Evolutionary conservation across 2,113 vertebrate species (phyloP).

Genomic region (Pelobates fuscus): DNA sequence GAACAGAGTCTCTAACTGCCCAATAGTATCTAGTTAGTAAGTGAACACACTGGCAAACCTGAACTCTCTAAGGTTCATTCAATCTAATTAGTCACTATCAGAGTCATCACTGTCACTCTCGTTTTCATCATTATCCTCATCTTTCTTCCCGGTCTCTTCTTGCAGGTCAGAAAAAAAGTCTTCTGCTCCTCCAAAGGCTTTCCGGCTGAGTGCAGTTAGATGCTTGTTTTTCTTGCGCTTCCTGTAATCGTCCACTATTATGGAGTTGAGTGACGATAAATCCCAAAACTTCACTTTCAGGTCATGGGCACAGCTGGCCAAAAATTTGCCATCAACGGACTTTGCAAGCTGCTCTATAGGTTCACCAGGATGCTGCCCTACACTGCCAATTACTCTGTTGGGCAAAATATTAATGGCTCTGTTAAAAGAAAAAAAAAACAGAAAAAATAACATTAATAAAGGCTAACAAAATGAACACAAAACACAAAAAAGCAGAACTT

Average conservation of each 20-base stretch:
- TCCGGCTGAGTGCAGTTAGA: conserved; percentile 80
- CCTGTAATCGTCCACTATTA: conserved; percentile 82
- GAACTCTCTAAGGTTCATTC: too few relatives aligned
- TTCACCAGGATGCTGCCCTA: conserved; percentile 88
- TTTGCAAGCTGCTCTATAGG: conserved; percentile 84
- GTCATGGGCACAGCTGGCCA: conserved; percentile 89
- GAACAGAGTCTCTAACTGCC: too few relatives aligned
- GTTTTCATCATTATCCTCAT: conserved; percentile 21
- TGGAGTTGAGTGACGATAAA: conserved; percentile 66
- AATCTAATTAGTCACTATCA: conserved; percentile 27
- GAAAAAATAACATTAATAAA: not conserved
- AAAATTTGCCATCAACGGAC: conserved; percentile 71
- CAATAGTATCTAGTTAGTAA: too few relatives aligned
- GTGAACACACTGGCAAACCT: too few relatives aligned
- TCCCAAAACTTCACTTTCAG: conserved; percentile 95
- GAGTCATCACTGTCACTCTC: conserved; percentile 48
- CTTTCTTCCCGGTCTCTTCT: conserved; percentile 55
- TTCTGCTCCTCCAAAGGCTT: conserved; percentile 74
- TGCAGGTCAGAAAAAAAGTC: conserved; percentile 83
- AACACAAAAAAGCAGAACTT: not conserved
- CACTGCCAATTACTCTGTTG: conserved; percentile 86
- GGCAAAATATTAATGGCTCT: conserved; percentile 89
- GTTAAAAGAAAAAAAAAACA: conserved; percentile 7
- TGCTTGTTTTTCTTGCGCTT: conserved; percentile 79
- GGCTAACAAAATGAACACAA: not conserved